phyloP scores from a whole-genome alignment of 2,113 vertebrate genomes.

The Archocentrus centrarchus region DNA sequence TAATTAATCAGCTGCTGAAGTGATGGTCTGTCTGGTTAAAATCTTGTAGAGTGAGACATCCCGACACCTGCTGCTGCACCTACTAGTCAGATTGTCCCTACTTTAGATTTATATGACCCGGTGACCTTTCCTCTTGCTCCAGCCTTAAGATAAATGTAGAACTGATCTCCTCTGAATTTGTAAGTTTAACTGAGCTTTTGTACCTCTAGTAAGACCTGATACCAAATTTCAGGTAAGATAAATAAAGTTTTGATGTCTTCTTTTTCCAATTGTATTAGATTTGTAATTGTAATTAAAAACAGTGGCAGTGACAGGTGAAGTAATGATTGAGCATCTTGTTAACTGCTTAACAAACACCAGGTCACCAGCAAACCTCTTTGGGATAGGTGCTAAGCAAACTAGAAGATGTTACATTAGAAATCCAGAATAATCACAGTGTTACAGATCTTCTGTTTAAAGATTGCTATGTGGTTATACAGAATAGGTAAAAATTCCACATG shows the following conservation, averaged over 20 bases:
- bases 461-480: not conserved
- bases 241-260: not conserved
- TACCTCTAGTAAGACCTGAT: not conserved
- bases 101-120: not conserved
- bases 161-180: not conserved
- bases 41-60: not conserved
- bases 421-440: not conserved
- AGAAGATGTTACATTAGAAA: not conserved
- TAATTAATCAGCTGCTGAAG: conserved; percentile 13
- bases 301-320: not conserved
- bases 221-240: not conserved
- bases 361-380: not conserved
- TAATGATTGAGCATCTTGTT: not conserved
- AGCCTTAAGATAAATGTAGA: not conserved
- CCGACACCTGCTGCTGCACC: not conserved
- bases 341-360: not conserved
- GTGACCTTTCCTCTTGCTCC: not conserved
- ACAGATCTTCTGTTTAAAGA: not conserved
- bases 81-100: not conserved
- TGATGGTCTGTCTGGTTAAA: not conserved
- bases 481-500: not conserved
- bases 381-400: not conserved
- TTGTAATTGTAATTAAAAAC: too few relatives aligned
- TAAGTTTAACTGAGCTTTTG: not conserved
- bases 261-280: not conserved